Evolutionary conservation across 2,888 invertebrate genomes (phyloP), one percentile per base, ranked within the genome.

Genomic region (Flabesymbios commensalis): DNA sequence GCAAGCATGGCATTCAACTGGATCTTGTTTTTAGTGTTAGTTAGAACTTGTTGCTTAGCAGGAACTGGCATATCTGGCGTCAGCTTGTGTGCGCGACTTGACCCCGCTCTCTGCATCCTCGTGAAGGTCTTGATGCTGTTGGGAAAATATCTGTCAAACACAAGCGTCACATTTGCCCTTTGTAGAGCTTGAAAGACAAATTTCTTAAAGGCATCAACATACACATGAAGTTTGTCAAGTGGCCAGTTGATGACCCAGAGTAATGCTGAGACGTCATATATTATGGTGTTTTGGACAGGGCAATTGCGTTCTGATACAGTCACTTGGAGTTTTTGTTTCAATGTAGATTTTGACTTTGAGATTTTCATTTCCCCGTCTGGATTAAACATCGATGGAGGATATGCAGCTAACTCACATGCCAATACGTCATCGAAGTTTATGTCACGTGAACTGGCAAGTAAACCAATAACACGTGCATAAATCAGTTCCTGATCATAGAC

Each of bases 321-420:
- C 41, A 49, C 39, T 59, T 47, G 48, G 14, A 59, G 36, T 49
- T 48, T 49, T 4, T 49, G 24, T 36, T 47, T 61, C 39, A 61
- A 22, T 19, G 36, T 41, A 32, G 49, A 3, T 51, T 61, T 60
- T 31, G 48, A 36, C 3, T 47, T 47, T 5, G 41, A 26, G 28
- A 61, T 36, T 17, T 43, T 33, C 45, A 61, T 58, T 28, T 49
- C 19, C 10, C 49, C 57, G 36, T 59, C 57, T 49, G 57, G 49
- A 51, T 58, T 7, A 49, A 58, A 61, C 61, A 61, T 61, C 22
- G 57, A 59, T 49, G 61, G 48, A 24, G 61, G 57, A 29, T 57
- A 59, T 59, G 57, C 61, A 36, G 57, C 57, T 59, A 61, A 42
- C 43, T 58, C 57, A 42, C 29, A 61, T 19, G 41, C 41, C 36